Percentiles rank a stretch among this genome's conserved stretches.
These are phyloP conservation scores for Drosophila quadrilineata DNA, from an alignment of 1,140 invertebrate genomes.

Conservation along the genomic window DNA sequence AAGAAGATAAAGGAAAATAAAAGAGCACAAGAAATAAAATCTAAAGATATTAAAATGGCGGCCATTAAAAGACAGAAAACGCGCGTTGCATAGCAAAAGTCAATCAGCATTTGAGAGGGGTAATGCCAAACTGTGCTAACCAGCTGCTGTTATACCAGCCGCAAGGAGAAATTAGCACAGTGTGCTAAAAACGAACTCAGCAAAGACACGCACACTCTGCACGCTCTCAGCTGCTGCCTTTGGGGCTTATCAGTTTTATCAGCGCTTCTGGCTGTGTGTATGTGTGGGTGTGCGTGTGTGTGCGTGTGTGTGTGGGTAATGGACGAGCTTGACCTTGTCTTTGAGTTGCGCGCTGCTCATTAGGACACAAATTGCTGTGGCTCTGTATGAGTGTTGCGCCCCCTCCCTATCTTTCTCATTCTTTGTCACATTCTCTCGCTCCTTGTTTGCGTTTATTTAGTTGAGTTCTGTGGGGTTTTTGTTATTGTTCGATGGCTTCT, in stretches of 20 bases:
- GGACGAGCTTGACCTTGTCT: conserved; percentile 54
- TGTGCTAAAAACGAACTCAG: conserved; percentile 45
- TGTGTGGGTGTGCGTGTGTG: not conserved
- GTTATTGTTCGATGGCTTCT: not conserved
- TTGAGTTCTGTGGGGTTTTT: conserved; percentile 9
- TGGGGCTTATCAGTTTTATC: conserved; percentile 68
- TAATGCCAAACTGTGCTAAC: too few species aligned
- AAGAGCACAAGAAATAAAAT: too few species aligned
- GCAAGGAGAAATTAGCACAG: conserved; percentile 38
- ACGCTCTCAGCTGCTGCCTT: conserved; percentile 35
- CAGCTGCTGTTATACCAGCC: conserved; percentile 41
- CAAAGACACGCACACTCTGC: not conserved
- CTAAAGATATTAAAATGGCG: too few species aligned
- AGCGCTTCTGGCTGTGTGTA: conserved; percentile 16
- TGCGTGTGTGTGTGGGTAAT: not conserved
- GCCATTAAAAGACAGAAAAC: too few species aligned
- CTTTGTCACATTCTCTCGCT: too few species aligned
- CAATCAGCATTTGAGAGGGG: too few species aligned
- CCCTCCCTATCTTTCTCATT: too few species aligned
- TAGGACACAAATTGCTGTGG: conserved; percentile 57
- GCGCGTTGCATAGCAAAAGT: too few species aligned
- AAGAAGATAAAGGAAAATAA: too few species aligned
- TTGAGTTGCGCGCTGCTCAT: conserved; percentile 53
- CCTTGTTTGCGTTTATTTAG: not conserved
- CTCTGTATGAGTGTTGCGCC: not conserved